Evolutionary conservation across 1,140 invertebrate genomes (phyloP).

Genomic region (Oryctes rhinoceros): DNA sequence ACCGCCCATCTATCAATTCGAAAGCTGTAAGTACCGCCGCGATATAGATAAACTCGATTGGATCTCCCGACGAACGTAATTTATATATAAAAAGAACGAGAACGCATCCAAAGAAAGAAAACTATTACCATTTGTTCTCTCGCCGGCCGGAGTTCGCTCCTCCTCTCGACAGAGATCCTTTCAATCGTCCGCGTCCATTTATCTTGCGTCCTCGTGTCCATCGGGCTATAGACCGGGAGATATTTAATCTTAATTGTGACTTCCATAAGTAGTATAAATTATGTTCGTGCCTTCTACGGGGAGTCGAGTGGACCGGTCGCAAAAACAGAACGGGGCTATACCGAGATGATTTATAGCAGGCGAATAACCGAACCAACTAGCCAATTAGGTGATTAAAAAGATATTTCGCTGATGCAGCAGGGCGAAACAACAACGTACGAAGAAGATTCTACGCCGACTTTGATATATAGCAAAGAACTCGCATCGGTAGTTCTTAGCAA

Average conservation of each 20-base stretch:
- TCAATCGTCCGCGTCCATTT: not conserved
- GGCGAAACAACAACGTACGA: no score
- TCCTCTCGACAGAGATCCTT: not conserved
- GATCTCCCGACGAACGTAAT: not conserved
- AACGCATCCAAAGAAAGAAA: not conserved
- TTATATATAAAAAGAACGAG: not conserved
- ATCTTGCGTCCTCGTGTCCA: not conserved
- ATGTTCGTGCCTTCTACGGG: not conserved
- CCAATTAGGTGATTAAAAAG: no score
- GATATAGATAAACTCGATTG: not conserved
- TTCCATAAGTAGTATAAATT: slow-evolving; percentile 11
- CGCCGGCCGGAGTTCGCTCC: not conserved
- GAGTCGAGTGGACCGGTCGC: not conserved
- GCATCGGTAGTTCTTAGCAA: no score
- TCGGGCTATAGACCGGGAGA: not conserved
- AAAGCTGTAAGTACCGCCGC: not conserved
- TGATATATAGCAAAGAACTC: no score
- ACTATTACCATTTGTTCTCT: slow-evolving; percentile 1
- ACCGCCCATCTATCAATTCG: not conserved
- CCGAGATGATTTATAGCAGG: not conserved
- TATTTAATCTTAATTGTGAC: slow-evolving; percentile 11
- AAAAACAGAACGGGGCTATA: not conserved
- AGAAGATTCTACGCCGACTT: no score
- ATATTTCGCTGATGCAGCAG: no score
- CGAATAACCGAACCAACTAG: not conserved